Conservation (phyloP, 2,888 invertebrate species). For the Troides aeacus region DNA sequence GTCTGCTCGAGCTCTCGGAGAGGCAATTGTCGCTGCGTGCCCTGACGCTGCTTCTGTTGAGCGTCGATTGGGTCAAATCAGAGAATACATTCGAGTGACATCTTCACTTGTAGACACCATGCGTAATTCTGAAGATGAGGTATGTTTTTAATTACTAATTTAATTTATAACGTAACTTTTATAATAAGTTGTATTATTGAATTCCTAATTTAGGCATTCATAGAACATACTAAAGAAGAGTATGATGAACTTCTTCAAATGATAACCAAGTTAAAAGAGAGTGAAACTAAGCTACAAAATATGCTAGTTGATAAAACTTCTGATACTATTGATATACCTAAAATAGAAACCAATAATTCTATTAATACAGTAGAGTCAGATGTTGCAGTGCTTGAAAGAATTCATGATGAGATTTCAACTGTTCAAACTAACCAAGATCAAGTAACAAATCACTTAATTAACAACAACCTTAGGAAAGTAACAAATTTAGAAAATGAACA, state of each 20-base stretch:
- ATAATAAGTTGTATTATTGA: slow-evolving; percentile 37
- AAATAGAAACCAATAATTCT: slow-evolving; percentile 45
- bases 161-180: slow-evolving; percentile 27
- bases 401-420: slow-evolving; percentile 35
- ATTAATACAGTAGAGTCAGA: slow-evolving; percentile 34
- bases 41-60: slow-evolving; percentile 85
- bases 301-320: slow-evolving; percentile 68
- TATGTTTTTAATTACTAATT: slow-evolving; percentile 45
- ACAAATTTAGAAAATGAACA: slow-evolving; percentile 74
- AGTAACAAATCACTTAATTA: slow-evolving; percentile 45
- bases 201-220: slow-evolving; percentile 71
- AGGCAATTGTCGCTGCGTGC: slow-evolving; percentile 72
- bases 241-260: slow-evolving; percentile 83
- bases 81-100: slow-evolving; percentile 86
- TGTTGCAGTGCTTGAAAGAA: slow-evolving; percentile 34
- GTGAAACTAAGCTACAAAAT: slow-evolving; percentile 83
- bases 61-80: slow-evolving; percentile 84
- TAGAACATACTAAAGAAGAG: slow-evolving; percentile 76
- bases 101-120: slow-evolving; percentile 85
- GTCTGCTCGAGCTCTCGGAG: slow-evolving; percentile 68
- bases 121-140: slow-evolving; percentile 85
- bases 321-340: slow-evolving; percentile 63
- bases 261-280: slow-evolving; percentile 85
- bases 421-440: slow-evolving; percentile 38
- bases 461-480: slow-evolving; percentile 66